Base-by-base conservation (phyloP, 2,113 vertebrate species). In the Pelusios castaneus region DNA sequence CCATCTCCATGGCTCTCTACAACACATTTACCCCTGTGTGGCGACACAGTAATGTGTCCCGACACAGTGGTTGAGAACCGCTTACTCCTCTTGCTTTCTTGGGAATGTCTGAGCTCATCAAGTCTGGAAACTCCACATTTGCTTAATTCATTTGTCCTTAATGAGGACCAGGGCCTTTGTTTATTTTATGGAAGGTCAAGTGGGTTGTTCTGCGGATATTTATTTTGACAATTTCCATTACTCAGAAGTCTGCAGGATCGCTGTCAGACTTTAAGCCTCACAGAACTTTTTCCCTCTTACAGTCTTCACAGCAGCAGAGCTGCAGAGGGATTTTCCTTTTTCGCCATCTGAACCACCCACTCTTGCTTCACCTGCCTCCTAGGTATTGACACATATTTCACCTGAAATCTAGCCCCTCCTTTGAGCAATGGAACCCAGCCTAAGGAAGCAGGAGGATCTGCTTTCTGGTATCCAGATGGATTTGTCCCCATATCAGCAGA, bases 401-500 rank as follows among this genome's bases (percentile, higher is more conserved):
- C 81, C 91, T 73, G 75, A 78, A 93, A 93, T 3, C 83, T 41
- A 90, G 94, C 90, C 5, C 82, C 86, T 76, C 0, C 8, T 3
- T 19, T 34, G 73, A 78, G 6, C 51, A 51, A 31, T 12, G 8
- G n/a, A 73, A 63, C 58, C 5, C 38, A 21, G 22, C 56, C 80
- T 22, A 56, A 6, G 54, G 6, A 89, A 52, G 67, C 87, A 82
- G 77, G 29, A 80, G 77, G 41, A 63, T 82, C 73, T 78, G 91
- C 41, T 85, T 89, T 38, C 85, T 89, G 89, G 87, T 89, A 90
- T 93, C 95, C 94, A 82, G 67, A 75, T 89, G 87, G 88, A 93
- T 43, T 82, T 76, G 94, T 85, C 91, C 85, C 88, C 88, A 80
- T 88, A 95, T 88, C 96, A 97, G 13, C 38, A 90, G 34, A 8